Base-by-base conservation (phyloP, 2,797 vertebrate species). In the Scolopax bukidnonensis region DNA sequence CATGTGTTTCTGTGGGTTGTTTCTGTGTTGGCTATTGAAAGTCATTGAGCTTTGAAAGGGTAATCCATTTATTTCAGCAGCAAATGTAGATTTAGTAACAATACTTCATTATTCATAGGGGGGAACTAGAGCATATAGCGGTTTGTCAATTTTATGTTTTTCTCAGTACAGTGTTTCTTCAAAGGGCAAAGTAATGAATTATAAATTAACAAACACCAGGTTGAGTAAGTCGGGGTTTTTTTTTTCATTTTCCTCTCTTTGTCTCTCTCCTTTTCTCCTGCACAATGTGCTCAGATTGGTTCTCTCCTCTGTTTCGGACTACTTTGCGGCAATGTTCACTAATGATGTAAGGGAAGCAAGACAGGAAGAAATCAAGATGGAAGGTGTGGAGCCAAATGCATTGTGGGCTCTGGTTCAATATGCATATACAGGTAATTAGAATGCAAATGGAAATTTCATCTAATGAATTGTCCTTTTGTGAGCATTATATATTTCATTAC, bases 281-380 rank as follows among this genome's bases (percentile, higher is more conserved):
- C 73, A 10, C 32, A 24, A 47, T 63, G 4, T 70, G 93, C 64
- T 84, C 93, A 99, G 99, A 89, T 97, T 99, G 96, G 99, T 99
- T 91, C 98, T 99, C 38, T 99, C 99, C 61, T 99, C 99, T 19
- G 99, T 99, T 96, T 99, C 99, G 1, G 99, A 99, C 98, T 99
- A 99, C 98, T 99, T 99, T 97, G 99, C 99, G 11, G 99, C 99
- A 89, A 99, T 99, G 99, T 99, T 99, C 96, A 99, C 99, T 94
- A 99, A 98, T 89, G 99, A 99, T 43, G 99, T 99, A 80, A 98
- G 99, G 85, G 99, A 99, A 96, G 99, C 99, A 92, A 99, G 99
- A 85, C 99, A 99, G 94, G 99, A 99, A 28, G 99, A 99, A 97
- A 98, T 99, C 94, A 99, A 99, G 98, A 99, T 99, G 99, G 99